These are phyloP conservation scores for human DNA, from an alignment of 2,113 vertebrate genomes.

Conservation along the genomic window GRCh38 chr11:28721001-28721500, in stretches of 20 bases:
- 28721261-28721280: not conserved
- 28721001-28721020: not conserved
- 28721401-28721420: not conserved
- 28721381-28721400: not conserved
- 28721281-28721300: too few relatives aligned
- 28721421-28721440: not conserved
- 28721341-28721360: not conserved
- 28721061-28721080: conserved; percentile 9
- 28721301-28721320: too few relatives aligned
- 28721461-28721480: not conserved
- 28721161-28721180: not conserved
- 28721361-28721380: not conserved
- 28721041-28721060: not conserved
- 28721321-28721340: not conserved
- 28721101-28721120: not conserved
- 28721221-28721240: not conserved
- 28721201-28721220: not conserved
- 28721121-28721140: not conserved
- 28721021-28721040: not conserved
- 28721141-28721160: not conserved
- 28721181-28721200: not conserved
- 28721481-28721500: not conserved
- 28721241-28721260: not conserved
- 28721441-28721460: not conserved
- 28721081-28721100: not conserved